Base-by-base conservation (phyloP, 2,113 vertebrate genomes). In the Thunnus maccoyii region DNA sequence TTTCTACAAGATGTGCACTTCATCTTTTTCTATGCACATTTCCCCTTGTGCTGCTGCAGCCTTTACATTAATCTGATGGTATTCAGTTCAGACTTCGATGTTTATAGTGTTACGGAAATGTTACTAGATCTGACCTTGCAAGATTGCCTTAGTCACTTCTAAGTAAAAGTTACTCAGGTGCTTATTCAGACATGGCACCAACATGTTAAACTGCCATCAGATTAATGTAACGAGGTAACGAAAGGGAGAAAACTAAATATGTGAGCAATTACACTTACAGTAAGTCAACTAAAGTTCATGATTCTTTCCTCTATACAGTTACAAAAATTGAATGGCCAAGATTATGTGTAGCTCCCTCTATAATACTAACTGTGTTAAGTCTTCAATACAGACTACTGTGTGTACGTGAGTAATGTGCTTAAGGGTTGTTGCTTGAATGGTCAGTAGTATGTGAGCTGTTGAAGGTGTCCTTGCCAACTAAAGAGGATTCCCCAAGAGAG, bases 401-500 rank as follows among this genome's bases (percentile, higher is more conserved):
- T 18, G 5, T 46, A 16, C 36, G 27, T 25, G 56, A 60, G 17
- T 61, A 78, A 75, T 46, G 51, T 27, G 36, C 50, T 87, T 84
- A 72, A n/a, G 27, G 51, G 32, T 14, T 56, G 44, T 36, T 50
- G 44, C 22, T 54, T 76, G 47, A 78, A 76, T 61, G 54, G 9
- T 51, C 32, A 81, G 50, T 60, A 30, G 30, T 61, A 3, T 55
- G 54, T 6, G 9, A 56, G 52, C 48, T 63, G 32, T 62, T 87
- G 47, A 83, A 81, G 70, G 86, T 65, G 80, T 72, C 80, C 69
- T 82, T 80, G 76, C 55, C 73, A 57, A 50, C 70, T 73, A 66
- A 86, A 86, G 78, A 87, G 74, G 77, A 81, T 83, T 87, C 63
- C 60, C 64, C 5, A 16, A 63, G 46, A 78, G 36, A 70, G 58